Evolutionary conservation across 2,797 vertebrate species (phyloP).

Genomic region (Cirrhinus mrigala): DNA sequence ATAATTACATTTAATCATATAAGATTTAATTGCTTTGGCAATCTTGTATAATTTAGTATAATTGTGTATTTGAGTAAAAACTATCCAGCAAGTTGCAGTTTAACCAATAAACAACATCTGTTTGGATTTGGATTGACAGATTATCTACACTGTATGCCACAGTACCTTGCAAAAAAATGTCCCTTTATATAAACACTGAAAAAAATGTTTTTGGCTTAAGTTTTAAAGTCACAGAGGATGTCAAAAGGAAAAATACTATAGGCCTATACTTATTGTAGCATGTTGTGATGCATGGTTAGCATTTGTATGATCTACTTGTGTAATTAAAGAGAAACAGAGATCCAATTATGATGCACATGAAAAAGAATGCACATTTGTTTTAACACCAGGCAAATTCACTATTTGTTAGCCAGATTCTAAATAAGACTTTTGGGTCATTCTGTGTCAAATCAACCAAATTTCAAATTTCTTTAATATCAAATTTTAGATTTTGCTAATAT

Average conservation of each 20-base stretch:
- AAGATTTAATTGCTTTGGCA: neutral
- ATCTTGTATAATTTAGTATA: neutral
- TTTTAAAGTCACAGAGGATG: neutral
- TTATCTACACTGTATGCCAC: neutral
- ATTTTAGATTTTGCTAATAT: too few species aligned
- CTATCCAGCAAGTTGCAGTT: neutral
- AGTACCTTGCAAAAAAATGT: neutral
- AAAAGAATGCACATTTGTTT: neutral
- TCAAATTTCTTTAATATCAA: too few species aligned
- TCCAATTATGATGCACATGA: neutral
- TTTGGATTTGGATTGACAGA: neutral
- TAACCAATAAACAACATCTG: neutral
- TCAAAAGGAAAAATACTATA: neutral
- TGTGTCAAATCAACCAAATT: too few species aligned
- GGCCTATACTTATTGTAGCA: neutral
- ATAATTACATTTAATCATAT: neutral
- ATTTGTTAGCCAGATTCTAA: neutral
- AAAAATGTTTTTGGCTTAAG: neutral
- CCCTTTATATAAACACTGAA: neutral
- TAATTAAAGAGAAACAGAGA: neutral
- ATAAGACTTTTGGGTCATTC: too few species aligned
- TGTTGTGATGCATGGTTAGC: neutral
- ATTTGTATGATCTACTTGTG: neutral
- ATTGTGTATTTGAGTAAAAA: constrained; percentile 5
- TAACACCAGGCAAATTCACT: neutral